A percentile compares a stretch with the other conserved stretches of the same genome.
Evolutionary conservation across 2,113 vertebrate species (phyloP).

Genomic region (Piliocolobus tephrosceles): DNA sequence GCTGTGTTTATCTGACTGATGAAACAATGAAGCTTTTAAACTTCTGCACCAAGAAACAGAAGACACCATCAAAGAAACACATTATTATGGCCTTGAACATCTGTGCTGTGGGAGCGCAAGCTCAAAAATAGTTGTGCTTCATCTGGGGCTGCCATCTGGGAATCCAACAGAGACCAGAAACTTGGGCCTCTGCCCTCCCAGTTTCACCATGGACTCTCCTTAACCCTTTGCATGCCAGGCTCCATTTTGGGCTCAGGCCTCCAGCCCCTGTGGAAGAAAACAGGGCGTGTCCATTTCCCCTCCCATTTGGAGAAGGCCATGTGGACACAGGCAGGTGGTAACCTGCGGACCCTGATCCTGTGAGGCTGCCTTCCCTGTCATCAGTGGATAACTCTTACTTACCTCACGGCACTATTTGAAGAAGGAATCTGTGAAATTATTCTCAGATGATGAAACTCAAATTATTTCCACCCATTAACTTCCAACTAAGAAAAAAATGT

Average conservation of each 20-base stretch:
- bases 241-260: rapidly evolving
- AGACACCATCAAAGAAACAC: slow-evolving; percentile 65
- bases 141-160: slow-evolving; percentile 72
- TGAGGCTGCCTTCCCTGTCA: background rate
- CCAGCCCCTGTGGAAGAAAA: no score
- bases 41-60: slow-evolving; percentile 56
- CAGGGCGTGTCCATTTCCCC: background rate
- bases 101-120: slow-evolving; percentile 67
- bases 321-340: rapidly evolving
- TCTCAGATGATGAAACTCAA: slow-evolving; percentile 30
- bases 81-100: slow-evolving; percentile 62
- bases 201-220: background rate
- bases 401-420: background rate
- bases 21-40: slow-evolving; percentile 53
- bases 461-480: background rate
- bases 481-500: background rate
- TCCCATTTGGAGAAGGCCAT: background rate
- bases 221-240: background rate
- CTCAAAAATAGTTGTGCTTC: slow-evolving; percentile 77
- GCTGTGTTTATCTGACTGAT: slow-evolving; percentile 52
- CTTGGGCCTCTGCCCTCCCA: background rate
- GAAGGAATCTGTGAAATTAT: slow-evolving; percentile 22
- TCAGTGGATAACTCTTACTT: background rate
- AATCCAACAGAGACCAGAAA: slow-evolving; percentile 60
- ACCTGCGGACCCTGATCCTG: background rate